Base-by-base conservation (phyloP, 2,113 vertebrate species). In the Polypterus bichir region DNA sequence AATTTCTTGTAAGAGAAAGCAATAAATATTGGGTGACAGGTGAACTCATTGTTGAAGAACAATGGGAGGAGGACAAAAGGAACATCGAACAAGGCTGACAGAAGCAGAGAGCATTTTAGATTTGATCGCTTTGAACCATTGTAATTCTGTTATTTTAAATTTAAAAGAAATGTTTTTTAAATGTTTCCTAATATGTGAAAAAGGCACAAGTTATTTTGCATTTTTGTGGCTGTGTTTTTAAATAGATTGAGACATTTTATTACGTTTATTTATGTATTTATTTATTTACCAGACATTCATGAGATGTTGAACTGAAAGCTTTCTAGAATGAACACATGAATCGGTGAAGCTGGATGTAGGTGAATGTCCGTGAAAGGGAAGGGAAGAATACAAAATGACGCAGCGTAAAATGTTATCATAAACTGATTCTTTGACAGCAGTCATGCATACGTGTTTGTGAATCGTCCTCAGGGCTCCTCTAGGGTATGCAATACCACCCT, bases 401-500 rank as follows among this genome's bases (percentile, higher is more conserved):
- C 9, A 5, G 44, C 10, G 44, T 55, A 55, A 55, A 10, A 6
- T 55, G 54, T 27, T 55, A 27, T 3, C 6, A 58, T 9, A 46
- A 48, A n/a, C 9, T 3, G 7, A 44, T 59, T 59, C 7, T 60
- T 48, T 60, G 45, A 47, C 8, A 60, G 59, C 45, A 60, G 47
- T 48, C 59, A 46, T 47, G 48, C n/a, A 4, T 44, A 44, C 48
- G 11, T 6, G 48, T 7, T 2, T 27, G 27, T 11, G 44, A 2
- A 44, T 51, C 3, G 6, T 47, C 6, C 48, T 7, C 49, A 9
- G 27, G 5, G 49, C 10, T 6, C 60, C 62, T n/a, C 6, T 53
- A 58, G 67, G 58, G 47, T 45, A 47, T 60, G 69, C 62, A 64
- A 1, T 47, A 1, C 70, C 74, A 54, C 57, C 71, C 61, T 51